phyloP scores from a whole-genome alignment of 1,140 invertebrate genomes.

The Apocrypta bakeri region DNA sequence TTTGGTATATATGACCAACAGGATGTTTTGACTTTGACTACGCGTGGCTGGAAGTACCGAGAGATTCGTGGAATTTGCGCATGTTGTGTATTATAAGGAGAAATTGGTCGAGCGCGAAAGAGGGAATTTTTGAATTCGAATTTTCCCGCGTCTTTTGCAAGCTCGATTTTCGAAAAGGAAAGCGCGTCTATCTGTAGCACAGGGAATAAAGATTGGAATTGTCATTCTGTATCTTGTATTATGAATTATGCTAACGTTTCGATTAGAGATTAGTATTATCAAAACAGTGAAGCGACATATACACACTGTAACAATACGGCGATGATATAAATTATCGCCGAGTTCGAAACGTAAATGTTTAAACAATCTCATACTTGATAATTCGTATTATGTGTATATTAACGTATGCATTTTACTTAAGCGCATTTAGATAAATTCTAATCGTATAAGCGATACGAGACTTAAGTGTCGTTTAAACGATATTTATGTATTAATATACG shows the following conservation, averaged over 20 bases:
- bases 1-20: neutral
- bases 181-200: too few relatives aligned
- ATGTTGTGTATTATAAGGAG: too few relatives aligned
- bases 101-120: too few relatives aligned
- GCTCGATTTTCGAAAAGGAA: too few relatives aligned
- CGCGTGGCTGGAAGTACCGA: neutral
- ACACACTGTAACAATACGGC: neutral
- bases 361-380: neutral
- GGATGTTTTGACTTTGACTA: constrained; percentile 27
- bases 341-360: neutral
- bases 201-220: too few relatives aligned
- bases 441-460: neutral
- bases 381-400: neutral
- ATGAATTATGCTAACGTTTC: neutral
- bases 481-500: constrained; percentile 12
- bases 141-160: too few relatives aligned
- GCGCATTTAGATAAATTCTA: neutral
- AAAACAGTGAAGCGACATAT: neutral
- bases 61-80: neutral
- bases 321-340: neutral
- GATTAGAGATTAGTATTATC: neutral
- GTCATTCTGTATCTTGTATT: too few relatives aligned
- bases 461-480: neutral
- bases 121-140: too few relatives aligned
- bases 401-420: neutral